Evolutionary conservation across 1,140 invertebrate genomes (phyloP).

Genomic region (Elymnias hypermnestra): DNA sequence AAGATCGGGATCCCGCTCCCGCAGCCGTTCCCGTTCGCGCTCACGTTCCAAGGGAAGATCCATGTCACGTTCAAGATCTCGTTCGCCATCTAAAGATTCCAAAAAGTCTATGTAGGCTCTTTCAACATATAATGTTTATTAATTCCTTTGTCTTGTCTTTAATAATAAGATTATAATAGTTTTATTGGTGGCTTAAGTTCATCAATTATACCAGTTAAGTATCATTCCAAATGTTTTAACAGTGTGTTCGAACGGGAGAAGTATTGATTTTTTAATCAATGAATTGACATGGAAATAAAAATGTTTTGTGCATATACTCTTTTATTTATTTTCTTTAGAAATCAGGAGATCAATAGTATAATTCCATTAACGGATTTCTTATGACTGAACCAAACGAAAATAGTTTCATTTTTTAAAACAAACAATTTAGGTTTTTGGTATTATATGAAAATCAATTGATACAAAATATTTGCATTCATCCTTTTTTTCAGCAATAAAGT

Average conservation of each 20-base stretch:
- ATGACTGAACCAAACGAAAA: too few relatives aligned
- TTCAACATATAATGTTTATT: slow-evolving; percentile 11
- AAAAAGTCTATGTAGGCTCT: slow-evolving; percentile 61
- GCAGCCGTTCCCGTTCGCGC: slow-evolving; percentile 57
- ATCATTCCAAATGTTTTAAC: slow-evolving; percentile 42
- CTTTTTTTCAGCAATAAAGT: too few relatives aligned
- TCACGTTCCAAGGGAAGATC: slow-evolving; percentile 65
- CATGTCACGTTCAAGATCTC: slow-evolving; percentile 61
- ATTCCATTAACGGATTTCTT: too few relatives aligned
- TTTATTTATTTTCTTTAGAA: neutral
- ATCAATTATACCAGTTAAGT: slow-evolving; percentile 14
- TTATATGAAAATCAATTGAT: neutral
- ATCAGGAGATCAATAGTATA: neutral
- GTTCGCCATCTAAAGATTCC: slow-evolving; percentile 66
- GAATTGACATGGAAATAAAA: slow-evolving; percentile 36
- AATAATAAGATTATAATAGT: slow-evolving; percentile 18
- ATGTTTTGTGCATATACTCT: slow-evolving; percentile 19
- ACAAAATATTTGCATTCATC: too few relatives aligned
- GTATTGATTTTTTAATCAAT: slow-evolving; percentile 45
- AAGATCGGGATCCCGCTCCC: slow-evolving; percentile 56
- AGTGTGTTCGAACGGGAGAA: slow-evolving; percentile 29
- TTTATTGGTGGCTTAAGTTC: slow-evolving; percentile 13
- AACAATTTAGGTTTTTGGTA: too few relatives aligned
- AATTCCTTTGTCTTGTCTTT: slow-evolving; percentile 19
- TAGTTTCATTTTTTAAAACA: too few relatives aligned